phyloP scores from a whole-genome alignment of 2,888 invertebrate genomes.

The Odontomyia ornata region DNA sequence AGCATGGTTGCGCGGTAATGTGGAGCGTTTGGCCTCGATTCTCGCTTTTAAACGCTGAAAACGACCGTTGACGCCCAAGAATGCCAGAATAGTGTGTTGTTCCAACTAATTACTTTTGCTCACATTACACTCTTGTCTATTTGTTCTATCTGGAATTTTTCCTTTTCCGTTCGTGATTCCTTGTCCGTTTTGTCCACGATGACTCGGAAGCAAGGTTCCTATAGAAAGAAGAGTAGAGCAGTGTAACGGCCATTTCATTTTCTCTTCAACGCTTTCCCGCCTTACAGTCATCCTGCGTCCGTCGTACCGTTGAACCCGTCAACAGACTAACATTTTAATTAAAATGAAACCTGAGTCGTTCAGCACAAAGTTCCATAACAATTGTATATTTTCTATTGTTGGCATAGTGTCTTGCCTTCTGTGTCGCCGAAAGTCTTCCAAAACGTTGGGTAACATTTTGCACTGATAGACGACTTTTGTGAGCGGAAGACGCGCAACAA shows the following conservation, averaged over 20 bases:
- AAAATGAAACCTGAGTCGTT: slow-evolving; percentile 39
- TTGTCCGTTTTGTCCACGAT: not conserved
- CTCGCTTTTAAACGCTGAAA: no score
- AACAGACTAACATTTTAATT: slow-evolving; percentile 39
- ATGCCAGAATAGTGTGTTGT: not conserved
- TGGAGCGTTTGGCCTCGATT: not conserved
- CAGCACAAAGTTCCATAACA: slow-evolving; percentile 14
- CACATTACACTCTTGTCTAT: slow-evolving; percentile 8
- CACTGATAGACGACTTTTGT: no score
- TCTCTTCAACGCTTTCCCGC: not conserved
- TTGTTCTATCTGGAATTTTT: not conserved
- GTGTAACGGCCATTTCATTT: not conserved
- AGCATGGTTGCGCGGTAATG: not conserved
- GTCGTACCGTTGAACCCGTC: not conserved
- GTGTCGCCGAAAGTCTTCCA: slow-evolving; percentile 21
- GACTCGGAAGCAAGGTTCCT: not conserved
- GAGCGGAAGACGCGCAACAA: no score
- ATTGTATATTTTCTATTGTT: slow-evolving; percentile 38
- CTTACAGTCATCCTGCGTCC: no score
- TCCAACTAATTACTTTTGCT: slow-evolving; percentile 32
- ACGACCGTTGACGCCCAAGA: no score
- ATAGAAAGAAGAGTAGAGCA: no score
- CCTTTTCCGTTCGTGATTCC: not conserved
- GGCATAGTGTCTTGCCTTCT: not conserved
- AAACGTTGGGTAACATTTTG: no score